phyloP scores from a whole-genome alignment of 2,113 vertebrate species.

The Suricata suricatta region DNA sequence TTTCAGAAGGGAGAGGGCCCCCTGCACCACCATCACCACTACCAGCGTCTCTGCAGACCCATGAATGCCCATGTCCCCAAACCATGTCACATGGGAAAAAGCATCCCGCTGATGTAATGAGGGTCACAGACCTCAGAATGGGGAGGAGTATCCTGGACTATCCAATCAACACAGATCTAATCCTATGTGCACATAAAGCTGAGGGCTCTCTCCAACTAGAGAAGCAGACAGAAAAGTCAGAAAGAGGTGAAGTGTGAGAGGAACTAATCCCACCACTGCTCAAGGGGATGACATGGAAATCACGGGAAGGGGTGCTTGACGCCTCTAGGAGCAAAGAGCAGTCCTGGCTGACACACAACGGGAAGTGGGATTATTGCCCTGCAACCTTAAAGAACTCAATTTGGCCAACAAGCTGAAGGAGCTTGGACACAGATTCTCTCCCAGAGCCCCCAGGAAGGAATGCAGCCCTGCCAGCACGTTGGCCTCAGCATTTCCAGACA shows the following conservation, averaged over 20 bases:
- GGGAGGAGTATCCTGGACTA: background rate
- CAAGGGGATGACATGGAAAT: background rate
- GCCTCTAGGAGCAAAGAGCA: background rate
- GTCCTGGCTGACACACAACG: too few species aligned
- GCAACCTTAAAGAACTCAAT: background rate
- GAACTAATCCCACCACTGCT: too few species aligned
- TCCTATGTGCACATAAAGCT: background rate
- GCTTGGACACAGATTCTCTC: background rate
- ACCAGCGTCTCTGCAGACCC: background rate
- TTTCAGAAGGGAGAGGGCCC: background rate
- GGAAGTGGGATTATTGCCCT: background rate
- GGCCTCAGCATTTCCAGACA: background rate
- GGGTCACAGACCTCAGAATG: background rate
- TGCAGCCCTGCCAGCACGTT: fast-evolving
- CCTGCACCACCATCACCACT: too few species aligned
- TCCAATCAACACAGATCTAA: background rate
- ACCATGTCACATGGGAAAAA: background rate
- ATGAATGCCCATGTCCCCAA: too few species aligned
- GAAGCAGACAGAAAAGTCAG: too few species aligned
- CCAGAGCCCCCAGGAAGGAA: background rate
- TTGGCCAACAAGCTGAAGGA: background rate
- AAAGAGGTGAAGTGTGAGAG: background rate
- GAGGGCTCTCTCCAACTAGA: background rate
- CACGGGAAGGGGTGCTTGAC: fast-evolving
- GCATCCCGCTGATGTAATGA: background rate